Percentiles rank a stretch among this genome's conserved stretches.
These are phyloP conservation scores for Strix aluco DNA, from an alignment of 2,113 vertebrate species.

Conservation along the genomic window DNA sequence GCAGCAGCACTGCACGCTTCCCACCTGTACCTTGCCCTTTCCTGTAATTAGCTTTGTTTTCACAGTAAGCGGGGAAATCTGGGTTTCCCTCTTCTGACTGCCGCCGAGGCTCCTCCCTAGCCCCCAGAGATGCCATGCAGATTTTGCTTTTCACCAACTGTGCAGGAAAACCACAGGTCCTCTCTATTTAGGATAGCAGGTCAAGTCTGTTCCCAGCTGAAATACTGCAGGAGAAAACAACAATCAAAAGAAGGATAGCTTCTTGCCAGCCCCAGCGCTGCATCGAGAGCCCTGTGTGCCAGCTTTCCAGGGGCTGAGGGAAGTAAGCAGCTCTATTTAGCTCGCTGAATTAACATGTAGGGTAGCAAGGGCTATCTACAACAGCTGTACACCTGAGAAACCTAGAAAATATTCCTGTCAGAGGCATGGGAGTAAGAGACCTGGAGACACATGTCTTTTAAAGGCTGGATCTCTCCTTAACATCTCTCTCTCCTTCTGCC, in stretches of 20 bases:
- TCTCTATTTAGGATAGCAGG: background rate
- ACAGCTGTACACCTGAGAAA: background rate
- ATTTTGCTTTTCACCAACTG: background rate
- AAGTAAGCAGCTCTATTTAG: background rate
- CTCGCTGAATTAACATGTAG: background rate
- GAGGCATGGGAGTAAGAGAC: background rate
- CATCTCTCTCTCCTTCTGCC: background rate
- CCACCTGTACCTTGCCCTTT: background rate
- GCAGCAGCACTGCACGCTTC: background rate
- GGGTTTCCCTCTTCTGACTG: background rate
- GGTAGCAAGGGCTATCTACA: background rate
- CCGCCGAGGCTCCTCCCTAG: background rate
- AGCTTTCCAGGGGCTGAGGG: background rate
- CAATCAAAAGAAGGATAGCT: background rate
- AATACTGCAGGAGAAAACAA: background rate
- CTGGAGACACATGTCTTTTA: background rate
- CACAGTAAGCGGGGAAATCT: background rate
- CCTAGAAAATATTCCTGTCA: background rate
- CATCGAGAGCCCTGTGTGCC: background rate
- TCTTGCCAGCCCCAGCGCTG: background rate
- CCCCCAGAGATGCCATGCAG: background rate
- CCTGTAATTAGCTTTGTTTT: background rate
- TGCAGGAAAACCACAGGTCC: background rate
- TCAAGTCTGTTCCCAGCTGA: background rate
- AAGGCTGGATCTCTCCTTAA: background rate